Evolutionary conservation across 2,888 invertebrate species (phyloP), one percentile per base, ranked within the genome.

Genomic region (Lysandra bellargus): DNA sequence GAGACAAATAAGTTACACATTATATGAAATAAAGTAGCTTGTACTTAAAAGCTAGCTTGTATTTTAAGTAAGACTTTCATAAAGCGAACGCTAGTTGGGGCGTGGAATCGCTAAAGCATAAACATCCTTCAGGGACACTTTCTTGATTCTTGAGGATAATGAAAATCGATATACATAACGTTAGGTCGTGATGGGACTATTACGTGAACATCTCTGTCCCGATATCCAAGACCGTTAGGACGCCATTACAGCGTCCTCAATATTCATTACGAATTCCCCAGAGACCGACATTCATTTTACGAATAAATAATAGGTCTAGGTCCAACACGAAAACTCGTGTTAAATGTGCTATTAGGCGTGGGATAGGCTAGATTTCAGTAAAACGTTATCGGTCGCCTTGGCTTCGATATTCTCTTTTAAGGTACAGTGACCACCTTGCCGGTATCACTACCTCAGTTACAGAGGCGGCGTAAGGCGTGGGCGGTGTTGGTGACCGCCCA

Each of bases 81-180:
- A 30, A 64, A 7, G 61, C 7, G 23, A 61, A 33, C 30, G 33
- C 33, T 37, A 14, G 64, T 69, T 69, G 17, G 17, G 17, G 57
- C 57, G 57, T 57, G 33, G 17, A 37, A 37, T 30, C 30, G 64
- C 9, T 33, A 0, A 80, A 4, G 33, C 33, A 37, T 33, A 17
- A 69, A 6, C 17, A 69, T 33, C 69, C 33, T 69, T 3, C 12
- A 6, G 69, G 33, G 30, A 64, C 64, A 69, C 69, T 33, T 69
- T 69, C 33, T 37, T 64, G 30, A 64, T 37, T 33, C 69, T 69
- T 69, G 17, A 33, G 69, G 69, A 69, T 37, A 69, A 17, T 69
- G 69, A 69, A 69, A 69, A 69, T 69, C 74, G 53, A 76, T 76
- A 76, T 76, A 76, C 76, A 37, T 76, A 53, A 76, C 76, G 57